Evolutionary conservation across 2,113 vertebrate genomes (phyloP), one percentile per base, ranked within the genome.

Genomic region (Chlorodrepanis virens): DNA sequence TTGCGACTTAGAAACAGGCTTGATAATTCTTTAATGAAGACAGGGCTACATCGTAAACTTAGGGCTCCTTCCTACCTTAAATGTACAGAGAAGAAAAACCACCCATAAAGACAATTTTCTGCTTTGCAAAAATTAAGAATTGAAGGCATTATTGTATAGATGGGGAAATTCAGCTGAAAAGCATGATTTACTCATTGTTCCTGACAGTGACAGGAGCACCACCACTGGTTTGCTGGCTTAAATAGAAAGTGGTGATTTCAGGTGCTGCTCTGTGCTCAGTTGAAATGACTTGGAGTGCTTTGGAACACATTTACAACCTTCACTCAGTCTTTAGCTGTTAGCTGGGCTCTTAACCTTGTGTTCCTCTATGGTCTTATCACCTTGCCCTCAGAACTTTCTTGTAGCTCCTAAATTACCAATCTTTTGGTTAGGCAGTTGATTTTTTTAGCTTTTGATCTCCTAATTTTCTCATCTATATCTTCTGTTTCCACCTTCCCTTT

Each of bases 401-500:
- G 5, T 29, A 28, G 24, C 74, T 89, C 60, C 57, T 88, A 81
- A 93, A 91, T 95, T 83, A 72, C 42, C 82, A 77, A 50, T 67
- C 57, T 76, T 87, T 89, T 92, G 25, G 54, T 56, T n/a, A 65
- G 92, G 45, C 20, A 53, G 22, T 53, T 72, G 21, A 37, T 53
- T 94, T 80, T 80, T 44, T 53, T 42, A 50, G 28, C n/a, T 83
- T 94, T 92, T 61, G n/a, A 72, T 84, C 75, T 93, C 53, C 65
- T 76, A 50, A 59, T 94, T 95, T 82, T 75, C 72, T 96, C n/a
- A 61, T 82, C n/a, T 42, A 19, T 94, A 19, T 94, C 80, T 88
- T 89, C 31, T 91, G 6, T 78, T 89, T 94, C 85, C 86, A 28
- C 54, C 72, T 88, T 40, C 12, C 14, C 45, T 33, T 61, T 89